Evolutionary conservation across 2,797 vertebrate species (phyloP).

Genomic region (Uromys caudimaculatus): DNA sequence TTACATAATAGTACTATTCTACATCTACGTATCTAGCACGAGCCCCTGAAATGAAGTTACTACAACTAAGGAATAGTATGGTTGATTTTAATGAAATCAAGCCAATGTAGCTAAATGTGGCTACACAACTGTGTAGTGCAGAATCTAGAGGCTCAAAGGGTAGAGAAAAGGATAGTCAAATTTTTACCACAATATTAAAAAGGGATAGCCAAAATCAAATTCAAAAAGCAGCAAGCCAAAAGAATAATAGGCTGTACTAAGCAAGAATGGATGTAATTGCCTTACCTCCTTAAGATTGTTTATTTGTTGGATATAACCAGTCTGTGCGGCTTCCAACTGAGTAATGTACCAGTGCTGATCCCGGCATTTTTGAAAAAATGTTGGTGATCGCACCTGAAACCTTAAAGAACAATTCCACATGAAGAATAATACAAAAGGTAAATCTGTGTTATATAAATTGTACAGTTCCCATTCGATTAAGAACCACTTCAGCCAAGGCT

Average conservation of each 20-base stretch:
- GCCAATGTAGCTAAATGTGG: background rate
- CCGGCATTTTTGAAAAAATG: slow-evolving; percentile 99
- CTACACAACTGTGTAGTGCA: background rate
- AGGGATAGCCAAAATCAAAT: slow-evolving; percentile 36
- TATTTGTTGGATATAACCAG: slow-evolving; percentile 97
- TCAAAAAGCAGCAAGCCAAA: slow-evolving; percentile 30
- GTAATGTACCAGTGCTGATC: slow-evolving; percentile 99
- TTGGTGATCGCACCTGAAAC: slow-evolving; percentile 98
- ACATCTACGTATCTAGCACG: background rate
- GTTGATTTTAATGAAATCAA: slow-evolving; percentile 26
- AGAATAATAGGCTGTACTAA: slow-evolving; percentile 19
- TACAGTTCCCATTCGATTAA: slow-evolving; percentile 21
- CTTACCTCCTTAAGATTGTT: slow-evolving; percentile 98
- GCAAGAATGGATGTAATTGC: background rate
- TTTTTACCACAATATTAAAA: slow-evolving; percentile 50
- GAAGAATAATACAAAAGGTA: slow-evolving; percentile 47
- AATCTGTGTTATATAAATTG: slow-evolving; percentile 35
- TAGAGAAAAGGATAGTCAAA: background rate
- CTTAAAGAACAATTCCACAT: slow-evolving; percentile 85
- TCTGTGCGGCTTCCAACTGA: slow-evolving; percentile 96
- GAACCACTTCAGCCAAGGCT: background rate
- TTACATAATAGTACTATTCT: background rate
- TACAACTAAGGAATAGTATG: background rate
- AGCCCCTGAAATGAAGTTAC: background rate
- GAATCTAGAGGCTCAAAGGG: slow-evolving; percentile 30